Conservation (phyloP, 2,888 invertebrate genomes). For the Gryllus longicercus region DNA sequence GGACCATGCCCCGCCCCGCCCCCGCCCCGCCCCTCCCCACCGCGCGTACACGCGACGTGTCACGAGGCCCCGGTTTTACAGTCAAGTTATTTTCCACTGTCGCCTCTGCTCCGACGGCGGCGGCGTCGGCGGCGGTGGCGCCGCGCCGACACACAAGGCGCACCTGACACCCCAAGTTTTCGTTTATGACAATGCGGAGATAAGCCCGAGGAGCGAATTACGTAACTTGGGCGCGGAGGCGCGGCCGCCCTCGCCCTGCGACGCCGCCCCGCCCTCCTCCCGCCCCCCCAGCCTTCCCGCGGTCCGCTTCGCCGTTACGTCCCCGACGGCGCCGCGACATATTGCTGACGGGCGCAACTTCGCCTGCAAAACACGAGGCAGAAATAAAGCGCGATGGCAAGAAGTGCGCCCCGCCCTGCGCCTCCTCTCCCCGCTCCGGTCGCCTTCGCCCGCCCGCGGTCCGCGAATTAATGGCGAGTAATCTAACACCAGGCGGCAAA, state of each 20-base stretch:
- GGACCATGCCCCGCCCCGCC: not conserved
- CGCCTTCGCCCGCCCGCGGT: not conserved
- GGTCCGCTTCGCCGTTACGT: not conserved
- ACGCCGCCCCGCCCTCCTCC: not conserved
- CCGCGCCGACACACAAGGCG: constrained; percentile 6
- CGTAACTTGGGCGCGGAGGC: constrained; percentile 19
- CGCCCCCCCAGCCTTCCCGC: not conserved
- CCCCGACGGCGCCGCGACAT: not conserved
- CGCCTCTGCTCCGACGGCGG: constrained; percentile 25
- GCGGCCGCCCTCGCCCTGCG: not conserved
- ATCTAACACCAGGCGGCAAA: not conserved
- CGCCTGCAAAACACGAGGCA: not conserved
- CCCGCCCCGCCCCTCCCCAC: not conserved
- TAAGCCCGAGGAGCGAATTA: constrained; percentile 23
- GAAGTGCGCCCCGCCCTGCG: not conserved
- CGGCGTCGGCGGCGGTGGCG: constrained; percentile 11
- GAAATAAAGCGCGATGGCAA: not conserved
- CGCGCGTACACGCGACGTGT: not conserved
- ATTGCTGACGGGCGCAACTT: constrained; percentile 17
- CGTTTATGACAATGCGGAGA: constrained; percentile 25
- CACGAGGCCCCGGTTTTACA: constrained; percentile 17
- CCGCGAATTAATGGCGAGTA: constrained; percentile 1
- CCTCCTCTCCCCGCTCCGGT: not conserved
- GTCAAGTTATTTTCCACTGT: constrained; percentile 32
- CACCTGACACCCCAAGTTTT: constrained; percentile 27